Evolutionary conservation across 2,797 vertebrate genomes (phyloP).

Genomic region (Synaphobranchus kaupii): DNA sequence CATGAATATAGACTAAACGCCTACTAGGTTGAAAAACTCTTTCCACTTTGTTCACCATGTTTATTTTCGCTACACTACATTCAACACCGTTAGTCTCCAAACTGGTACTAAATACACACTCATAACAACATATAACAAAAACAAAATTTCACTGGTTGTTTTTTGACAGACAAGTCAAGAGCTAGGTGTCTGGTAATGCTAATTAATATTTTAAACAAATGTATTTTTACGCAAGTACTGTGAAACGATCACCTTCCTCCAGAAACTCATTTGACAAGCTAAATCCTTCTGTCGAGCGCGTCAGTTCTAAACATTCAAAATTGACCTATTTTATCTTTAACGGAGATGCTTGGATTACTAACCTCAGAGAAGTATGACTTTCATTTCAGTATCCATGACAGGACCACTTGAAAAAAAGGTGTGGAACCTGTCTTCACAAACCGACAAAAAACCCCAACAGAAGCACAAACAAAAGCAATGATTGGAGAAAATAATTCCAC

Average conservation of each 20-base stretch:
- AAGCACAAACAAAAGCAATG: background rate
- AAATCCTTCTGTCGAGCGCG: background rate
- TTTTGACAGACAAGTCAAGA: background rate
- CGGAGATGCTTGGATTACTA: constrained; percentile 10
- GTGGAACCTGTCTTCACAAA: background rate
- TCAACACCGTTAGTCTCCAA: background rate
- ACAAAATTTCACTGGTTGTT: background rate
- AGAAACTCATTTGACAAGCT: background rate
- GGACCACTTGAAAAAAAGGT: background rate
- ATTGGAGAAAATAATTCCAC: constrained; percentile 15
- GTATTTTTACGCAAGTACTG: background rate
- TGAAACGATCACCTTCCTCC: background rate
- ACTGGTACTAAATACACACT: background rate
- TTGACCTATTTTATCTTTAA: background rate
- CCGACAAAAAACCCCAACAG: background rate
- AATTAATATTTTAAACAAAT: background rate
- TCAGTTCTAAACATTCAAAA: background rate
- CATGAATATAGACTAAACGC: background rate
- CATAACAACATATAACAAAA: background rate
- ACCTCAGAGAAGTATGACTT: constrained; percentile 22
- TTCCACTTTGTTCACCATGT: background rate
- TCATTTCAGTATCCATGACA: constrained; percentile 18
- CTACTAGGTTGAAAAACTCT: background rate
- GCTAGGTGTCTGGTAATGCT: background rate
- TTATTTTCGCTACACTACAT: background rate